Base-by-base conservation (phyloP, 2,797 vertebrate genomes). In the Dicrostonyx torquatus region DNA sequence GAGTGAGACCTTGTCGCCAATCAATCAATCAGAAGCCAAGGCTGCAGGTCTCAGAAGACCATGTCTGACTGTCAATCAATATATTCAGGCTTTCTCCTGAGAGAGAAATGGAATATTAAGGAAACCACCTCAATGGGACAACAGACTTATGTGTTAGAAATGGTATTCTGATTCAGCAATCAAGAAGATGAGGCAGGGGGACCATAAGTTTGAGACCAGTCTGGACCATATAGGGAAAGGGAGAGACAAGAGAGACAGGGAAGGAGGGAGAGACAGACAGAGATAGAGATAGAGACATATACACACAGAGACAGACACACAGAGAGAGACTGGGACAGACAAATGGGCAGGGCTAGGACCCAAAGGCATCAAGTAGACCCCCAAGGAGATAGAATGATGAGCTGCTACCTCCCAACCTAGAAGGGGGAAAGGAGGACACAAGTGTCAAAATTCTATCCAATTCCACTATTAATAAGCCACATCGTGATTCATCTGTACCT, bases 401-500 rank as follows among this genome's bases (percentile, higher is more conserved):
- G 83, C 11, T 6, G 14, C 58, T 18, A 45, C 1, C 55, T 45
- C 78, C 8, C 58, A 29, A 62, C 31, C 70, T 29, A 24, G 20
- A 48, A 1, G 22, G 20, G 13, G 1, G 8, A 8, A 2, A 20
- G 22, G 31, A 45, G 48, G 48, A 5, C 79, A 13, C 3, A 73
- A 26, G 48, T 73, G 48, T 22, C 0, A 0, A 88, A 76, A 75
- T 62, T 91, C 87, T 72, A 68, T 72, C 82, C 43, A 72, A 66
- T 89, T 72, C 72, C 48, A 60, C 95, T 86, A 70, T 94, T 95
- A 94, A 90, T 90, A 76, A 95, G 68, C 29, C 80, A 53, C n/a
- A n/a, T 53, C n/a, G 55, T 96, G 95, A 91, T 87, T 94, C 95
- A 75, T 78, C 77, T 80, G 64, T 24, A 75, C 43, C 91, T 96